Conservation (phyloP, 2,113 vertebrate genomes). For the Sarotherodon lohbergeri region DNA sequence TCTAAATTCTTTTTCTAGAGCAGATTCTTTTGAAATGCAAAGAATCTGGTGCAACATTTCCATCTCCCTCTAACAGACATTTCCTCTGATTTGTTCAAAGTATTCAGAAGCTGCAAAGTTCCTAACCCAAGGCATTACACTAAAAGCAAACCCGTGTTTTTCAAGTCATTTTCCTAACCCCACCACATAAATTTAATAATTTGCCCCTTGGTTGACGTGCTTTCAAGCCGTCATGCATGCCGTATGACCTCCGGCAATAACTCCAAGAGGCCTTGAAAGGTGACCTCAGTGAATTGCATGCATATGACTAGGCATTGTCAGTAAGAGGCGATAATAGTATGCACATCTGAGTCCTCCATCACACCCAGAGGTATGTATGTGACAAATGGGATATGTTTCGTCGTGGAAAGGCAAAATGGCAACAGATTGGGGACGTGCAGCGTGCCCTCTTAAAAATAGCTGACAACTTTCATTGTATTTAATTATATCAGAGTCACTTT, state of each 20-base stretch:
- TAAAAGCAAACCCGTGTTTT: conserved; percentile 79
- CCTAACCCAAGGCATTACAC: conserved; percentile 60
- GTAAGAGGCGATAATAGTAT: conserved; percentile 52
- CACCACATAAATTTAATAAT: conserved; percentile 66
- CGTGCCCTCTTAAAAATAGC: conserved; percentile 11
- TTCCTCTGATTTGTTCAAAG: conserved; percentile 34
- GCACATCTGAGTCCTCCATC: conserved; percentile 49
- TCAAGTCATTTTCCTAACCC: conserved; percentile 50
- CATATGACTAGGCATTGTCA: conserved; percentile 52
- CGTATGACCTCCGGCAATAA: conserved; percentile 64
- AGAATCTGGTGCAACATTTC: not conserved
- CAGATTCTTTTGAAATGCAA: not conserved
- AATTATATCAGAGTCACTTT: conserved; percentile 42
- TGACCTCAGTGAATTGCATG: conserved; percentile 65
- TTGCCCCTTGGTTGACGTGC: conserved; percentile 48
- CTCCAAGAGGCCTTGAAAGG: conserved; percentile 62
- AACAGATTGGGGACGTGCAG: conserved; percentile 8
- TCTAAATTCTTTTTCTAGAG: not conserved
- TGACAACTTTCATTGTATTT: conserved; percentile 44
- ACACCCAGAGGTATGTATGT: conserved; percentile 40
- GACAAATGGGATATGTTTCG: conserved; percentile 52
- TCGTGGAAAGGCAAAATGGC: not conserved
- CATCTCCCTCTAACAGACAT: not conserved
- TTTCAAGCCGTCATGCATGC: conserved; percentile 59
- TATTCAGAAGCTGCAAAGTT: conserved; percentile 21